Conservation (phyloP, 2,113 vertebrate species). For the Haemorhous mexicanus region DNA sequence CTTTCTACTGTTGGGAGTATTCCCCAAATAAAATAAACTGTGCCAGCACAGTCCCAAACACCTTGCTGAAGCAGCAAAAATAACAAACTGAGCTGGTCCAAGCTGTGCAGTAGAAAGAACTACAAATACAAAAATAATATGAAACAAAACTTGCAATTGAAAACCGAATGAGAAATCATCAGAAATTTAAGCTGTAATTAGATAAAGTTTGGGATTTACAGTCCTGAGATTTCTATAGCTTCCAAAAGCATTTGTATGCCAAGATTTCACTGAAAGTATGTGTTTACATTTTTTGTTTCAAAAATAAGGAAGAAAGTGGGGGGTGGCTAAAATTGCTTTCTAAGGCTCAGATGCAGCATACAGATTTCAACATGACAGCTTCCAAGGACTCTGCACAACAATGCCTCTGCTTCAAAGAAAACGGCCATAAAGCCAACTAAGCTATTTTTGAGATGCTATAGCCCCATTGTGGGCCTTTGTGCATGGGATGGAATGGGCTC, state of each 20-base stretch:
- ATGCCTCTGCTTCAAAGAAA: not conserved
- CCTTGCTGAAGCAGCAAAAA: not conserved
- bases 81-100: not conserved
- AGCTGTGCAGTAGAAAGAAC: not conserved
- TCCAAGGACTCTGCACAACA: not conserved
- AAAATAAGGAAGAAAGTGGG: not conserved
- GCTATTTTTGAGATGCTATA: not conserved
- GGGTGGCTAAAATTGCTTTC: not conserved
- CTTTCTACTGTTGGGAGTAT: not conserved
- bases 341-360: not conserved
- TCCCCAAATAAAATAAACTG: not conserved
- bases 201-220: not conserved
- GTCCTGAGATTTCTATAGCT: not conserved
- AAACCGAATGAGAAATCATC: not conserved
- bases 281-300: not conserved
- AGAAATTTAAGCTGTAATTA: not conserved
- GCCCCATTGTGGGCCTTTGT: not conserved
- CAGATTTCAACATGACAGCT: not conserved
- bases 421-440: not conserved
- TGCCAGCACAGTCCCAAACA: not conserved
- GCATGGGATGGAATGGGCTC: not conserved
- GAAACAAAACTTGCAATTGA: not conserved
- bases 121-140: not conserved
- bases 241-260: not conserved
- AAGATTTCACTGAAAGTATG: not conserved